Base-by-base conservation (phyloP, 2,888 invertebrate genomes). In the Cerastis rubricosa region DNA sequence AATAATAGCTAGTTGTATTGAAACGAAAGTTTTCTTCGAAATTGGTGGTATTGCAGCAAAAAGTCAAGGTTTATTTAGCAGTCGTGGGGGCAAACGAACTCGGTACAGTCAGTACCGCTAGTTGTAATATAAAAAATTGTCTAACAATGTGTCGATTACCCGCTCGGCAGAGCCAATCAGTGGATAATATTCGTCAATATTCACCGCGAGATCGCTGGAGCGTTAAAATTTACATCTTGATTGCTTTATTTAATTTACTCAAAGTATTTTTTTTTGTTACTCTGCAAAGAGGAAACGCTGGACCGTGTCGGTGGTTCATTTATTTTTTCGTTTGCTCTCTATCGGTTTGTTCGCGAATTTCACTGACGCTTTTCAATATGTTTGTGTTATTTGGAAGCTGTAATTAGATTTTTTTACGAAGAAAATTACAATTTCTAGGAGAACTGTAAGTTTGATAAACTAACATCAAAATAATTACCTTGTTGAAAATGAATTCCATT, bases 211-310 rank as follows among this genome's bases (percentile, higher is more conserved):
- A 81, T 86, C 92, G 88, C 45, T 89, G 86, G 86, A 92, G 89
- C 94, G 92, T 93, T 90, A 89, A 92, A 92, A 91, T 91, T 89
- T 86, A 91, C 90, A 91, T 91, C 91, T 92, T 91, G 93, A 94
- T 95, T 94, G 93, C 94, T 94, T 95, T 95, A 95, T 95, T 95
- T 95, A 95, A 96, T 95, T 95, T 94, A 90, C 91, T 87, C 85
- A 87, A 83, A 88, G 90, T 91, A 93, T 94, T 90, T 90, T 82
- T 90, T 82, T 85, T 83, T 81, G 70, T 76, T 57, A 66, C 86
- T 86, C 87, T 81, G 86, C 86, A 78, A 89, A 89, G 87, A 90
- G 87, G 87, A 88, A 91, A 86, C 88, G 80, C 61, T 85, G 84
- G 80, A 90, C 89, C 91, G 90, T 89, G 78, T 78, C 89, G 78